Evolutionary conservation across 1,140 invertebrate species (phyloP), one percentile per base, ranked within the genome.

Genomic region (Temnothorax curvispinosus): DNA sequence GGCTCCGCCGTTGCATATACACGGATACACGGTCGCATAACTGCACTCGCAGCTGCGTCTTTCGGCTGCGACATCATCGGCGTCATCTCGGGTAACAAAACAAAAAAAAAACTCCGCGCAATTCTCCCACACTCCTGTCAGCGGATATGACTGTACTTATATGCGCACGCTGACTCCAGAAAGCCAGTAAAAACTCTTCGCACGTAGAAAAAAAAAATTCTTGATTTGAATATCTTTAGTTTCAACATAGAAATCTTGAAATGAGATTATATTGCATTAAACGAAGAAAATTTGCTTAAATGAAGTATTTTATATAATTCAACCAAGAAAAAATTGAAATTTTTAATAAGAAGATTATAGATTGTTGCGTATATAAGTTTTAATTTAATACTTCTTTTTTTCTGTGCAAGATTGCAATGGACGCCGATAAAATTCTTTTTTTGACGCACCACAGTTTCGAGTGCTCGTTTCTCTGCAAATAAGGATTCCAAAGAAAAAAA

Each of bases 1-100:
- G 35, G 35, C 32, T 18, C 32, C 8, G 62, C 1, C 35, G 62
- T 89, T 81, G 64, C 38, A 41, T 6, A 41, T 21, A 21, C 21
- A 21, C 21, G 21, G 21, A 21, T 77, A 74, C 54, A 89, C 74
- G 47, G 35, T 18, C 47, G 75, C 15, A n/a, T 87, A 60, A 76
- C 58, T 84, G 74, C 67, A 50, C 44, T 54, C 85, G 87, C 89
- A 90, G 89, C 75, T 90, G 88, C 41, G n/a, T 27, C 58, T 87
- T 74, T 62, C n/a, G 38, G 15, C 60, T 87, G 69, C 41, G 81
- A 88, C 86, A 88, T 90, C 89, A 18, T 47, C 80, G 67, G 64
- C 71, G 86, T 90, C 75, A 67, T 85, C 65, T 90, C 76, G 72
- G 72, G 84, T 90, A 91, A 91, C 90, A 88, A 35, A 32, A 90